Base-by-base conservation (phyloP, 2,888 invertebrate genomes). In the Capitulum mitella region DNA sequence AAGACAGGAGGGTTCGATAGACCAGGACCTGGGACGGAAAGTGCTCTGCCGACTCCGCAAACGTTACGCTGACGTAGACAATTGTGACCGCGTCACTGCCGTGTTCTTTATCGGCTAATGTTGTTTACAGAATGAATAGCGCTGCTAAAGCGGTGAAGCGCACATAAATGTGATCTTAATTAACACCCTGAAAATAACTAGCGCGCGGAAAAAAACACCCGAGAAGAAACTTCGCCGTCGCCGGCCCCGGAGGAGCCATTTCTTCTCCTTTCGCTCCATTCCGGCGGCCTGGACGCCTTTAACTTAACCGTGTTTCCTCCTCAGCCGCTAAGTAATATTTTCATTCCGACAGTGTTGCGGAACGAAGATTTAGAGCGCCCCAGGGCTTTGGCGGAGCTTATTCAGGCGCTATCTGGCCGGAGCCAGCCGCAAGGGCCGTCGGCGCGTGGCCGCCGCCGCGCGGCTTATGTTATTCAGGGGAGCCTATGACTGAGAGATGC, bases 301-400 rank as follows among this genome's bases (percentile, higher is more conserved):
- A 70, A 70, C 70, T 70, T 70, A 26, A 26, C 70, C 70, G 70
- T 70, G 70, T 70, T 70, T 70, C 40, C 70, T 70, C 70, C 70
- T 40, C 70, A 12, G 70, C 26, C 37, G 70, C 70, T 70, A 70
- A 70, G 70, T 70, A 70, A 70, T 70, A 70, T 70, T 70, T 70
- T 70, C 70, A 40, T 70, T 70, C 70, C 70, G 70, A 40, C 40
- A 40, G 70, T 70, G 70, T 70, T 70, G 70, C 70, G 37, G 40
- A 70, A 70, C 70, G 70, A 70, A 70, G 70, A 70, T 70, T 40
- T 37, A 70, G 40, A 26, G 2, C 26, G 6, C 40, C 26, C 70
- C 40, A 19, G 70, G 70, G 70, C 70, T 22, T 37, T 29, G 22
- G 70, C 40, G 3, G 32, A 40, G 70, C 70, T 40, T 26, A 29